phyloP scores from a whole-genome alignment of 2,797 vertebrate genomes.

The Tiaroga cobitis region DNA sequence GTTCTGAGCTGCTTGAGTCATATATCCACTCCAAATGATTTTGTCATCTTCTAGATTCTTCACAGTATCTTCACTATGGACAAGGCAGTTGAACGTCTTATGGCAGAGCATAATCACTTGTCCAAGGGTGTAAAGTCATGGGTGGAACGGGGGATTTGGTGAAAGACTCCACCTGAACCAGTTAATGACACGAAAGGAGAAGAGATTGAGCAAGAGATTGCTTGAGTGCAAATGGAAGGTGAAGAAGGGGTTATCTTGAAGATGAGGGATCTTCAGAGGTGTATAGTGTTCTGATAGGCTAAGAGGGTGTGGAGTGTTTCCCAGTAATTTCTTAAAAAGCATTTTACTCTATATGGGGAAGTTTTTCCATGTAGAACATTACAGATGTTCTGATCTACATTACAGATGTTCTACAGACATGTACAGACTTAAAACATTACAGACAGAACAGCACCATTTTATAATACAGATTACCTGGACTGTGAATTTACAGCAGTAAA shows the following conservation, averaged over 20 bases:
- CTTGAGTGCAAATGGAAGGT: constrained; percentile 18
- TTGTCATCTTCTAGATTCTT: background rate
- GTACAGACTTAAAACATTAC: background rate
- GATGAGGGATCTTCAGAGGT: constrained; percentile 16
- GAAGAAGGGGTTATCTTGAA: background rate
- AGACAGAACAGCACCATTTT: background rate
- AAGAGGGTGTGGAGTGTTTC: background rate
- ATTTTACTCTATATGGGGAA: constrained; percentile 1
- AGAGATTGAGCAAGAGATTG: background rate
- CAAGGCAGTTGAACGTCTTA: background rate
- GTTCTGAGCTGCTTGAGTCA: background rate
- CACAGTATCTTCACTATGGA: background rate
- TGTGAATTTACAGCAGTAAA: background rate
- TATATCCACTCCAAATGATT: background rate
- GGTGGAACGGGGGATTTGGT: background rate
- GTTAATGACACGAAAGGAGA: constrained; percentile 9
- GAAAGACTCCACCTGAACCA: background rate
- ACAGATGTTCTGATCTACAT: too few species aligned
- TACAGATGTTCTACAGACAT: too few species aligned
- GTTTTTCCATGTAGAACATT: background rate
- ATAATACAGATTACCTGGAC: background rate
- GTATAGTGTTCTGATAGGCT: background rate
- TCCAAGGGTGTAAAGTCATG: background rate
- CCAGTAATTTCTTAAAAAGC: background rate
- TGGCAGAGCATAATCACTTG: background rate